A percentile compares a stretch with the other conserved stretches of the same genome.
phyloP scores from a whole-genome alignment of 2,797 vertebrate species.

The Peromyscus melanophrys region DNA sequence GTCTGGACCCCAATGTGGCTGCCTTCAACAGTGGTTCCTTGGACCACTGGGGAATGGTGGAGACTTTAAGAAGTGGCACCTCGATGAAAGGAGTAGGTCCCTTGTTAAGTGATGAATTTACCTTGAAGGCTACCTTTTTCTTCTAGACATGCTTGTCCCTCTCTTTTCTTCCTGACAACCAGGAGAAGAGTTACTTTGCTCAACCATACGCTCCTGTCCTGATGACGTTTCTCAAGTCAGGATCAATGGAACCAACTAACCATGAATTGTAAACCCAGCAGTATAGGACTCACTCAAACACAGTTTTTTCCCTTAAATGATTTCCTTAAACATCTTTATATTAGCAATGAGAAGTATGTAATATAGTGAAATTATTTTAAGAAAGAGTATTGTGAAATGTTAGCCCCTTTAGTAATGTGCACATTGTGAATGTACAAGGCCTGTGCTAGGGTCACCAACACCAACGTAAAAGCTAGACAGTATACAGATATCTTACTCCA shows the following conservation, averaged over 20 bases:
- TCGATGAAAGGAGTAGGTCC: not conserved
- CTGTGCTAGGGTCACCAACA: not conserved
- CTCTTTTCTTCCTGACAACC: not conserved
- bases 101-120: not conserved
- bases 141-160: not conserved
- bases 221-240: not conserved
- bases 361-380: not conserved
- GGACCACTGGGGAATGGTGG: no score
- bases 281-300: not conserved
- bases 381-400: not conserved
- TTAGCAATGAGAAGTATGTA: not conserved
- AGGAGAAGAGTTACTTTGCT: not conserved
- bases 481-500: not conserved
- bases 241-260: not conserved
- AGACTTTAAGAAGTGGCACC: not conserved
- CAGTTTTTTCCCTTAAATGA: not conserved
- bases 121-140: not conserved
- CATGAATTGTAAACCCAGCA: no score
- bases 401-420: not conserved
- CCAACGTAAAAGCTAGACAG: not conserved
- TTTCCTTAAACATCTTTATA: not conserved
- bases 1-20: fast-evolving
- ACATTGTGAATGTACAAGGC: not conserved
- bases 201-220: not conserved
- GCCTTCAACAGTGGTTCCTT: not conserved